Percentiles rank a stretch among this genome's conserved stretches.
phyloP scores from a whole-genome alignment of 1,140 invertebrate species.

The Neelides sp. region DNA sequence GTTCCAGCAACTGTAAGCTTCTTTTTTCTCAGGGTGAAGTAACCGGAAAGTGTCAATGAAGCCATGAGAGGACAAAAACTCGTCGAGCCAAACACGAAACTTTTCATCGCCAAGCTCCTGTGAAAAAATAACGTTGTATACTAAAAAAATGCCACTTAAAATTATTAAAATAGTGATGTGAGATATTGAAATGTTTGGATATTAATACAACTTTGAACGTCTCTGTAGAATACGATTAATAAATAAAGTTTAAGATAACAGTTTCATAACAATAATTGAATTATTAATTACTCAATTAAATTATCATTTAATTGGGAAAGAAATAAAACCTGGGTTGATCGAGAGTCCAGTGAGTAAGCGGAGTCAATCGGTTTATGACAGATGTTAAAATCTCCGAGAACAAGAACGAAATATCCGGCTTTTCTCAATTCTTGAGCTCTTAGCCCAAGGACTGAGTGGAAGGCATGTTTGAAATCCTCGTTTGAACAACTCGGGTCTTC shows the following conservation, averaged over 20 bases:
- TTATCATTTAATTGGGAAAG: too few species aligned
- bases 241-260: too few species aligned
- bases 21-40: conserved; percentile 38
- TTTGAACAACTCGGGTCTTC: conserved; percentile 35
- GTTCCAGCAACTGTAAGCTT: conserved; percentile 46
- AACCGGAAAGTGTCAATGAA: conserved; percentile 44
- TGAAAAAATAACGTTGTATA: too few species aligned
- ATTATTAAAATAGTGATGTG: too few species aligned
- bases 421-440: conserved; percentile 38
- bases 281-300: too few species aligned
- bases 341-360: conserved; percentile 36
- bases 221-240: too few species aligned
- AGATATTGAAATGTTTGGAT: too few species aligned
- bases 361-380: conserved; percentile 41
- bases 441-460: conserved; percentile 40
- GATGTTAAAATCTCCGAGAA: conserved; percentile 46
- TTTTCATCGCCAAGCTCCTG: conserved; percentile 33
- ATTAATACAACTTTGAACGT: too few species aligned
- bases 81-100: conserved; percentile 37
- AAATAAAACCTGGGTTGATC: too few species aligned
- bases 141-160: too few species aligned
- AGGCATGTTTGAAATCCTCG: conserved; percentile 39
- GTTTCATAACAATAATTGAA: too few species aligned
- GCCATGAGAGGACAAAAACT: conserved; percentile 32
- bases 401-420: conserved; percentile 40